These are phyloP conservation scores for Sinonovacula constricta DNA, from an alignment of 1,140 invertebrate species.

Conservation along the genomic window DNA sequence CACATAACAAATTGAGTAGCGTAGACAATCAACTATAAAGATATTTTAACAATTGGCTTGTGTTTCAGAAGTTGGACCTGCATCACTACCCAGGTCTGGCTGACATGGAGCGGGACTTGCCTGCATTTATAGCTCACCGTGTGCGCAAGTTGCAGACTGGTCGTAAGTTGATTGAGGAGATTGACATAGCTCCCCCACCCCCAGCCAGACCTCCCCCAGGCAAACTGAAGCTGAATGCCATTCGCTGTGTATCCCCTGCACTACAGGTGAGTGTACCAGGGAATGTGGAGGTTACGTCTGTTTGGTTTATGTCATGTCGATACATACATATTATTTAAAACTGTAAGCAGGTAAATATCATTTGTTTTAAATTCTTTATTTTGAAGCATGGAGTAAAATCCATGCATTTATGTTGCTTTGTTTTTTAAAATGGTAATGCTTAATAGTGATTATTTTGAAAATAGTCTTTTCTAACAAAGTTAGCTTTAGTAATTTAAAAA, in stretches of 20 bases:
- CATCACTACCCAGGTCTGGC: constrained; percentile 86
- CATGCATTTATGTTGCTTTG: too few relatives aligned
- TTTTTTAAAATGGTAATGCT: too few relatives aligned
- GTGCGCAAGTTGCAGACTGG: constrained; percentile 86
- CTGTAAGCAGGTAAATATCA: too few relatives aligned
- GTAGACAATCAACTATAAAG: not conserved
- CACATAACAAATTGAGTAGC: constrained; percentile 9
- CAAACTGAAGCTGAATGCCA: constrained; percentile 66
- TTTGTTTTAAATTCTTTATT: too few relatives aligned
- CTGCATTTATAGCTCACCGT: constrained; percentile 91
- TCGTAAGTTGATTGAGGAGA: constrained; percentile 87
- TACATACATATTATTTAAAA: too few relatives aligned
- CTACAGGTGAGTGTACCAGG: constrained; percentile 64
- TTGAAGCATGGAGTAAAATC: too few relatives aligned
- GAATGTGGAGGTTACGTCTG: too few relatives aligned
- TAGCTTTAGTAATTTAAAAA: too few relatives aligned
- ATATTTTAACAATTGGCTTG: too few relatives aligned
- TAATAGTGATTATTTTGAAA: too few relatives aligned
- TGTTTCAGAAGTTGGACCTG: constrained; percentile 85
- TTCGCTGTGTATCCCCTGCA: constrained; percentile 55
- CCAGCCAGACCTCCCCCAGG: constrained; percentile 80
- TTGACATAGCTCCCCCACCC: constrained; percentile 82
- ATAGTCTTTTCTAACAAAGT: too few relatives aligned
- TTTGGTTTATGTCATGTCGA: too few relatives aligned
- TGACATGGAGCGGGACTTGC: constrained; percentile 85